Conservation (phyloP, 2,888 invertebrate species). For the Ctena decussata region DNA sequence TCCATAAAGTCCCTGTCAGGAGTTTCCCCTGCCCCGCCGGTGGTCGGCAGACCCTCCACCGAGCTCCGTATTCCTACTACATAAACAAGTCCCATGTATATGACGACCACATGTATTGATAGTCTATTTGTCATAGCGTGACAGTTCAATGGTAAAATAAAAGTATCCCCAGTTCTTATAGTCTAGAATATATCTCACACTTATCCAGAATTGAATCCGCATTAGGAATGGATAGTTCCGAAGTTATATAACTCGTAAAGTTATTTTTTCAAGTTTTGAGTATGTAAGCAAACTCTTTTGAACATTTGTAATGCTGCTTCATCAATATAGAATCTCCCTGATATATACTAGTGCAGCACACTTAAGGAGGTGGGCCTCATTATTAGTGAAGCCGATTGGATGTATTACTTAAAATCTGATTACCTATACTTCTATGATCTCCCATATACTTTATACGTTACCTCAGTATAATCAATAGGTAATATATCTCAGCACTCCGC, state of each 20-base stretch:
- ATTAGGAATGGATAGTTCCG: neutral
- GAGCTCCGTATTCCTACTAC: neutral
- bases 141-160: neutral
- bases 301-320: neutral
- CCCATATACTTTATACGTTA: neutral
- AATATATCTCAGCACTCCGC: neutral
- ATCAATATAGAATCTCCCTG: neutral
- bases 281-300: neutral
- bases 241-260: neutral
- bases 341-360: neutral
- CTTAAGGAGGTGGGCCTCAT: conserved; percentile 9
- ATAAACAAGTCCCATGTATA: neutral
- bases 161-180: neutral
- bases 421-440: conserved; percentile 9
- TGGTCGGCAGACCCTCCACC: neutral
- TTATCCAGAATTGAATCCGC: neutral
- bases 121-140: conserved; percentile 8
- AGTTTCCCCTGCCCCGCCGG: neutral
- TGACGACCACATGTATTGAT: neutral
- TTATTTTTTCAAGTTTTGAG: neutral
- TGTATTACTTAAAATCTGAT: neutral
- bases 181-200: neutral
- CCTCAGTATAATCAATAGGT: neutral
- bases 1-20: neutral
- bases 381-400: neutral